Conservation (phyloP, 2,797 vertebrate genomes). For the Manis pentadactyla region DNA sequence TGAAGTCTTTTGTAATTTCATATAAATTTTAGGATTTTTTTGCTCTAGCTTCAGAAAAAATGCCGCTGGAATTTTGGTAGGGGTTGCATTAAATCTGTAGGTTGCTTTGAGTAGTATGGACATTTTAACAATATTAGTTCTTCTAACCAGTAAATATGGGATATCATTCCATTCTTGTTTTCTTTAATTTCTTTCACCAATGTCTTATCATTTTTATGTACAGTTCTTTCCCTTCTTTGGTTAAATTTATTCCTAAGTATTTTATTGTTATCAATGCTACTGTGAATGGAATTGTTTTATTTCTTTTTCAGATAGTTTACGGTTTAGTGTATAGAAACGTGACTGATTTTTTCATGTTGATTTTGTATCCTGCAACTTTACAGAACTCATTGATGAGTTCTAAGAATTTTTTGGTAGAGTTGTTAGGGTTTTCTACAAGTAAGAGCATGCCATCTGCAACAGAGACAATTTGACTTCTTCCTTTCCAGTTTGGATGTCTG, state of each 20-base stretch:
- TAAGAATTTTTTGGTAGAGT: not conserved
- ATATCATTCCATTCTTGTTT: not conserved
- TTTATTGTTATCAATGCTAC: not conserved
- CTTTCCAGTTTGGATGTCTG: not conserved
- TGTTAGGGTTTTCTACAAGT: not conserved
- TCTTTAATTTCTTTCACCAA: not conserved
- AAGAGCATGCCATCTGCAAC: not conserved
- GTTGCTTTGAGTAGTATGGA: not conserved
- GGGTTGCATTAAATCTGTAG: not conserved
- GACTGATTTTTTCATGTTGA: not conserved
- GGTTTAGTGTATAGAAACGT: not conserved
- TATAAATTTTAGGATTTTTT: not conserved
- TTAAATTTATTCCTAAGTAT: not conserved
- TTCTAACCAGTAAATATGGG: not conserved
- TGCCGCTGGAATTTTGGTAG: not conserved
- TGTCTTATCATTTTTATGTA: not conserved
- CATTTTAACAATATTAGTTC: not conserved
- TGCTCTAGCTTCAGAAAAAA: not conserved
- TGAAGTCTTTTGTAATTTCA: not conserved
- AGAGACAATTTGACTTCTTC: not conserved
- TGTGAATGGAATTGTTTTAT: not conserved
- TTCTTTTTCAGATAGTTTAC: not conserved
- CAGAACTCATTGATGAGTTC: not conserved
- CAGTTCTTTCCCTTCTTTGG: not conserved
- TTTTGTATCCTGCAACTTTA: not conserved